phyloP scores from a whole-genome alignment of 2,888 invertebrate species.

The Brachypalpus laphriformis region DNA sequence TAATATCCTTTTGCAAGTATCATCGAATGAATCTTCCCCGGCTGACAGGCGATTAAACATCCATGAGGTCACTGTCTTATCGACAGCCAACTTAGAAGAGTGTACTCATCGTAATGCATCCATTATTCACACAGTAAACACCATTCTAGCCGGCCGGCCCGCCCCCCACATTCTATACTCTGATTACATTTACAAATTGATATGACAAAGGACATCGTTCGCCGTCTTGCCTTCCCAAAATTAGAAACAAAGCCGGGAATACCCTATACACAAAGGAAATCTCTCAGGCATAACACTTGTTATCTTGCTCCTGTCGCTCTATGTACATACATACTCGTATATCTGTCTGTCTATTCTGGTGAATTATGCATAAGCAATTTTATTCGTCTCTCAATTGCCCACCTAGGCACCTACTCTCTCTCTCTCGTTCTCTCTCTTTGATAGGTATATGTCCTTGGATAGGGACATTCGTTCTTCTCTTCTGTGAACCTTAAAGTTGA shows the following conservation, averaged over 20 bases:
- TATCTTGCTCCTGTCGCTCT: not conserved
- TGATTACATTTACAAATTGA: constrained; percentile 49
- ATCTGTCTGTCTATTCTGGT: not conserved
- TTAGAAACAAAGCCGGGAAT: constrained; percentile 28
- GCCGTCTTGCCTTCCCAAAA: not conserved
- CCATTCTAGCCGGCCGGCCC: not conserved
- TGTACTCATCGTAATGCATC: constrained; percentile 16
- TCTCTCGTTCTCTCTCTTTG: not conserved
- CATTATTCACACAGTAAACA: constrained; percentile 36
- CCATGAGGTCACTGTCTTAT: constrained; percentile 2
- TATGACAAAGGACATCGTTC: constrained; percentile 16
- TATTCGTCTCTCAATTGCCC: constrained; percentile 42
- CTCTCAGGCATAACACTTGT: not conserved
- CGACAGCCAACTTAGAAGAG: not conserved
- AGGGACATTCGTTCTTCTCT: not conserved
- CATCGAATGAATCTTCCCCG: not conserved
- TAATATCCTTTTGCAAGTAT: too few species aligned
- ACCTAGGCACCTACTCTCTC: not conserved
- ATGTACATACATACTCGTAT: not conserved
- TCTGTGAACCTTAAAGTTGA: constrained; percentile 13
- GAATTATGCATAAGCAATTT: constrained; percentile 58
- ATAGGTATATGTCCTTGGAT: not conserved
- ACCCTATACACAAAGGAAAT: not conserved
- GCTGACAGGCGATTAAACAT: constrained; percentile 10
- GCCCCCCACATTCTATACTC: not conserved